Evolutionary conservation across 2,888 invertebrate genomes (phyloP).

Genomic region (Philereme transversata): DNA sequence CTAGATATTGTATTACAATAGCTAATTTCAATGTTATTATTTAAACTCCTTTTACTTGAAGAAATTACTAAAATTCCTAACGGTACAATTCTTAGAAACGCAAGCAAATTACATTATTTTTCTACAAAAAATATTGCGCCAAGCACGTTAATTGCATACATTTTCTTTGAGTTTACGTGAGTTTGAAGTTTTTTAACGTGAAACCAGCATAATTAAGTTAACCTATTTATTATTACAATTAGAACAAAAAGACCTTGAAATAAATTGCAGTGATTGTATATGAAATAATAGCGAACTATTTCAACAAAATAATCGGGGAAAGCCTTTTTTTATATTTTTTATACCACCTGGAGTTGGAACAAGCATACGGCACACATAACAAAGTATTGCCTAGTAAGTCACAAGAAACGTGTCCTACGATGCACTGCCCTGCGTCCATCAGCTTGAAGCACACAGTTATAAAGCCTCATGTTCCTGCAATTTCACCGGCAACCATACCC

Average conservation of each 20-base stretch:
- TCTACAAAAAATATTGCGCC: constrained; percentile 17
- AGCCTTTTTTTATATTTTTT: no score
- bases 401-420: no score
- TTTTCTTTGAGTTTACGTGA: constrained; percentile 24
- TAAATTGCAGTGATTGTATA: background rate
- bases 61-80: constrained; percentile 15
- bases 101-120: constrained; percentile 22
- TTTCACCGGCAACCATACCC: no score
- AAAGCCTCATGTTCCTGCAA: no score
- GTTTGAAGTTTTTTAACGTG: constrained; percentile 26
- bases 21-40: background rate
- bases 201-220: constrained; percentile 21
- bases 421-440: no score
- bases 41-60: background rate
- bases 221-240: constrained; percentile 19
- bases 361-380: no score
- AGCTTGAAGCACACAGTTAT: no score
- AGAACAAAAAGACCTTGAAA: background rate
- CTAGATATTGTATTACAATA: background rate
- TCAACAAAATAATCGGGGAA: no score
- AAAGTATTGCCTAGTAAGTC: no score
- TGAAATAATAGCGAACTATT: no score
- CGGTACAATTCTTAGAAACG: constrained; percentile 15
- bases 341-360: no score
- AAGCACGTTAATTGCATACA: constrained; percentile 31